Evolutionary conservation across 2,888 invertebrate genomes (phyloP).

Genomic region (Drosophila colorata): DNA sequence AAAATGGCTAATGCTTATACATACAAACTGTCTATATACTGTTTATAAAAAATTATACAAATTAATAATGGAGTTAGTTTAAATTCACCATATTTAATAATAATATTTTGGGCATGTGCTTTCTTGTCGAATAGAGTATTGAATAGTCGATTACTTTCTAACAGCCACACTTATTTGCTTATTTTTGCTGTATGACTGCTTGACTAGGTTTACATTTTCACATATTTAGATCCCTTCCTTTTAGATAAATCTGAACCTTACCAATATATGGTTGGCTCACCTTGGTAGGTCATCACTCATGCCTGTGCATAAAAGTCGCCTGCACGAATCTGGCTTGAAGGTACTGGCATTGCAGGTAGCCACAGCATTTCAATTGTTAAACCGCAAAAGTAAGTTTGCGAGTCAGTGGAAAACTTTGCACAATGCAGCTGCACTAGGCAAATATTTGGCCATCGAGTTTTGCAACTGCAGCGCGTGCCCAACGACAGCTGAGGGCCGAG

Average conservation of each 20-base stretch:
- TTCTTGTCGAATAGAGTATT: too few species aligned
- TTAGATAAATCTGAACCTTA: too few species aligned
- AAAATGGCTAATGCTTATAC: conserved; percentile 1
- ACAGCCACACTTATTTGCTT: too few species aligned
- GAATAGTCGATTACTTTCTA: neutral
- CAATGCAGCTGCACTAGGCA: conserved; percentile 62
- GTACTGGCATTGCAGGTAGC: conserved; percentile 34
- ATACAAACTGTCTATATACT: too few species aligned
- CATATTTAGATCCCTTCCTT: neutral
- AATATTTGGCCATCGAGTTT: conserved; percentile 73
- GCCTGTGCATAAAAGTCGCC: conserved; percentile 3
- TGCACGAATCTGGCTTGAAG: conserved; percentile 30
- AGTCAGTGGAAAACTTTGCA: conserved; percentile 57
- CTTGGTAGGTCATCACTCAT: conserved; percentile 30
- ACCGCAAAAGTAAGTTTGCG: conserved; percentile 69
- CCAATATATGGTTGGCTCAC: conserved; percentile 5
- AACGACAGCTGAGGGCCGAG: conserved; percentile 32
- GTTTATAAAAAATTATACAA: too few species aligned
- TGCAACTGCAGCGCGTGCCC: conserved; percentile 46
- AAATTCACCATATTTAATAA: too few species aligned
- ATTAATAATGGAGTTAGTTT: too few species aligned
- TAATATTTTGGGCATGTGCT: too few species aligned
- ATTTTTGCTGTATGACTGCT: too few species aligned
- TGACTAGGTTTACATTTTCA: too few species aligned
- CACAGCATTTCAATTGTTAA: conserved; percentile 65